Conservation (phyloP, 2,113 vertebrate species). For the Grallaria varia region DNA sequence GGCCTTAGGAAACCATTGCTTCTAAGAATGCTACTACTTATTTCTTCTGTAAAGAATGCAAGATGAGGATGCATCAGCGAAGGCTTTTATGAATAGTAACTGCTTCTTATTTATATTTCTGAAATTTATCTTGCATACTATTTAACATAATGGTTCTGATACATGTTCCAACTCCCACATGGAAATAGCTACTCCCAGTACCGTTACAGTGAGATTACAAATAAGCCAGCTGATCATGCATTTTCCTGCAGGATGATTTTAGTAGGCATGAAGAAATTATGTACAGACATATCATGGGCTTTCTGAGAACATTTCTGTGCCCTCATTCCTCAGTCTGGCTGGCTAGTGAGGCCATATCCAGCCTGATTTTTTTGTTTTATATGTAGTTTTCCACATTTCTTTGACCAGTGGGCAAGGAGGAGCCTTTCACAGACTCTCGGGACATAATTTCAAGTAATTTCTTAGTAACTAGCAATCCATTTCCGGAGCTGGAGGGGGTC, state of each 20-base stretch:
- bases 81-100: background rate
- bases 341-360: background rate
- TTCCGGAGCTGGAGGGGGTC: background rate
- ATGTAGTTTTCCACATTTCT: background rate
- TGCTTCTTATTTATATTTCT: constrained; percentile 11
- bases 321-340: background rate
- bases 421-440: background rate
- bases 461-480: background rate
- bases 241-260: background rate
- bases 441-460: background rate
- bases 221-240: background rate
- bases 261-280: background rate
- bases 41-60: background rate
- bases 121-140: background rate
- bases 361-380: background rate
- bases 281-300: background rate
- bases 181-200: background rate
- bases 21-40: background rate
- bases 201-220: background rate
- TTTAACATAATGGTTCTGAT: background rate
- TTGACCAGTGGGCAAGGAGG: background rate
- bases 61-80: background rate
- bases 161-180: background rate
- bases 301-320: background rate
- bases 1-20: background rate